A percentile compares a stretch with the other conserved stretches of the same genome.
Evolutionary conservation across 2,113 vertebrate species (phyloP).

Genomic region (Colistium nudipinnis): DNA sequence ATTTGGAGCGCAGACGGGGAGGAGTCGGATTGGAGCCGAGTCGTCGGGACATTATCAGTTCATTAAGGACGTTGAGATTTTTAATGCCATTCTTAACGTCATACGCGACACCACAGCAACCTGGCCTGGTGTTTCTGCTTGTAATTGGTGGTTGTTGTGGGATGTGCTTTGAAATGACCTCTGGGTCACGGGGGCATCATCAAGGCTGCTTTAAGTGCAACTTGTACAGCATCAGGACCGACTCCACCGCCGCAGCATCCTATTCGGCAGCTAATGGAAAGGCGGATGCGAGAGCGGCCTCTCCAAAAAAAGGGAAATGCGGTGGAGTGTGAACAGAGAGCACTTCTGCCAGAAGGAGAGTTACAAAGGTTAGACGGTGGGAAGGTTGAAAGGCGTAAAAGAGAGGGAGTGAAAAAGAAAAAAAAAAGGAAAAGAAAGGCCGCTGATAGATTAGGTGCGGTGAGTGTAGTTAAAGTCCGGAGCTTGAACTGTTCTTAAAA

Average conservation of each 20-base stretch:
- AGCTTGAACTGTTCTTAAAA: constrained; percentile 42
- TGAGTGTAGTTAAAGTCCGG: constrained; percentile 18
- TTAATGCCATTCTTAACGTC: no score
- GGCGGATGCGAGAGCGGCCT: not conserved
- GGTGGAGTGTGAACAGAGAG: constrained; percentile 3
- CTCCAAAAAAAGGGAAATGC: constrained; percentile 26
- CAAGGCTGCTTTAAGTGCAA: not conserved
- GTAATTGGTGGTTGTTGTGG: no score
- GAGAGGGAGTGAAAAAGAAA: no score
- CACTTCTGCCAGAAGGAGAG: constrained; percentile 11
- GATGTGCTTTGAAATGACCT: not conserved
- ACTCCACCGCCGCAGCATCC: constrained; percentile 6
- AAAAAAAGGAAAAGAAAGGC: not conserved
- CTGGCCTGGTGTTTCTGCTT: not conserved
- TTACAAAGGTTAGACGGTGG: constrained; percentile 14
- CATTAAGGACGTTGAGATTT: no score
- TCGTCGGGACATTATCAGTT: no score
- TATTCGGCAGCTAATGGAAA: constrained; percentile 14
- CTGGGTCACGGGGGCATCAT: no score
- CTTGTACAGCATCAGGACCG: not conserved
- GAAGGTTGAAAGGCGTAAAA: constrained; percentile 18
- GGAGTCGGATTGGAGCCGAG: no score
- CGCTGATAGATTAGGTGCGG: constrained; percentile 14
- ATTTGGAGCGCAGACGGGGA: no score
- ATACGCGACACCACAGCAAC: no score